Base-by-base conservation (phyloP, 2,797 vertebrate genomes). In the Rhinella marina region DNA sequence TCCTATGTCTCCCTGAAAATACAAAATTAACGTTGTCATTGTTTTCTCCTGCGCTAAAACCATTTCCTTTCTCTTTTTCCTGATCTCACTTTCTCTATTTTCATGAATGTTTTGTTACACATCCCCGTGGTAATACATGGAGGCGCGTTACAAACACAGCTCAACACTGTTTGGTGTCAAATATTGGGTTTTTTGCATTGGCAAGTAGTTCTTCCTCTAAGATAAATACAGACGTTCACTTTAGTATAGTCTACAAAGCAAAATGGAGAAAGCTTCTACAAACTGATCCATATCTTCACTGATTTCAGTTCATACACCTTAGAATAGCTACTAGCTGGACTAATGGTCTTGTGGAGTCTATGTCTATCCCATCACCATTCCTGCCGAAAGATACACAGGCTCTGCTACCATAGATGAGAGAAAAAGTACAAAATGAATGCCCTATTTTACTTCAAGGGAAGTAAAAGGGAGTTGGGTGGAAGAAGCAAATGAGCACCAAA, bases 81-180 rank as follows among this genome's bases (percentile, higher is more conserved):
- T 82, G 57, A 21, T 89, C 88, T 86, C 88, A 89, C 88, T 72
- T 89, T 89, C 88, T 89, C 85, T 54, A 64, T 84, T 89, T 89
- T 89, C 88, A 86, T 82, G 72, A 66, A 89, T 82, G 81, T 89
- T 86, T 79, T 61, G 52, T 87, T 83, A 61, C 52, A n/a, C 61
- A 41, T 87, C 85, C 85, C 88, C n/a, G 17, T 73, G 83, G 88
- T 76, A 79, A 82, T 62, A 48, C 66, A 80, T 61, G 17, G 48
- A 57, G 86, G 80, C 32, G 79, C 77, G n/a, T 83, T 78, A 32
- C 80, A 86, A 86, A 82, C 88, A 86, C 80, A 72, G 84, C 88
- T 89, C 41, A 70, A 72, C 64, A 32, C 50, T 12, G 19, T 25
- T 68, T 89, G 75, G 75, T 77, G 75, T 77, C 23, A 77, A 25